Base-by-base conservation (phyloP, 2,797 vertebrate genomes). In the Chiroxiphia lanceolata region DNA sequence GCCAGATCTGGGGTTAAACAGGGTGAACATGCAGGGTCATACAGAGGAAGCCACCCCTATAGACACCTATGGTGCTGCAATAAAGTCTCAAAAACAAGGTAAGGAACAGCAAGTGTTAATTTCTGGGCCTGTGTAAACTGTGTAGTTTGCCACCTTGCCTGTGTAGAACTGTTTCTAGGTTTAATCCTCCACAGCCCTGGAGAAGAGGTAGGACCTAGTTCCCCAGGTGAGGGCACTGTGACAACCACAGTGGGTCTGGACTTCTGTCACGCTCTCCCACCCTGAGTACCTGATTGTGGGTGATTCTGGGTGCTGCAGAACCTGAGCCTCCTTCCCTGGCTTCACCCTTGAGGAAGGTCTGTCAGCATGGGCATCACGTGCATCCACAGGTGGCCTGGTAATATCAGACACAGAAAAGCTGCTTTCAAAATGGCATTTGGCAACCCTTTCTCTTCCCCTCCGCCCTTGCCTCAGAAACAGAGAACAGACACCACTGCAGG, bases 181-280 rank as follows among this genome's bases (percentile, higher is more conserved):
- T 60, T 79, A 54, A 47, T 10, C 12, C 13, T 47, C 17, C 0
- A 0, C 3, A 75, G 20, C 19, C 19, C 22, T 61, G 78, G 26
- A 84, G 50, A 29, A 48, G 45, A 71, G 19, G 7, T 56, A 36
- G n/a, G 20, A 63, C 48, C 36, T 50, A 7, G 18, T 31, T 89
- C n/a, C 22, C 6, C 17, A 59, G 10, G 44, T 0, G 3, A 71
- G 10, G 22, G n/a, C 71, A 19, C 25, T 1, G 1, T 31, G 40
- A 40, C 22, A 71, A 36, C 15, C 48, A 36, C 27, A 25, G n/a
- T 33, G 20, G 9, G 13, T 63, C 79, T 54, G 53, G 44, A 23
- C 14, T 40, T 67, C 31, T 59, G 21, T 40, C 33, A 6, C 9
- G 20, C 9, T 47, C 25, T 27, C 7, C 13, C 27, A 64, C 4